A percentile compares a stretch with the other conserved stretches of the same genome.
phyloP scores from a whole-genome alignment of 1,140 invertebrate genomes.

The Eufriesea mexicana region DNA sequence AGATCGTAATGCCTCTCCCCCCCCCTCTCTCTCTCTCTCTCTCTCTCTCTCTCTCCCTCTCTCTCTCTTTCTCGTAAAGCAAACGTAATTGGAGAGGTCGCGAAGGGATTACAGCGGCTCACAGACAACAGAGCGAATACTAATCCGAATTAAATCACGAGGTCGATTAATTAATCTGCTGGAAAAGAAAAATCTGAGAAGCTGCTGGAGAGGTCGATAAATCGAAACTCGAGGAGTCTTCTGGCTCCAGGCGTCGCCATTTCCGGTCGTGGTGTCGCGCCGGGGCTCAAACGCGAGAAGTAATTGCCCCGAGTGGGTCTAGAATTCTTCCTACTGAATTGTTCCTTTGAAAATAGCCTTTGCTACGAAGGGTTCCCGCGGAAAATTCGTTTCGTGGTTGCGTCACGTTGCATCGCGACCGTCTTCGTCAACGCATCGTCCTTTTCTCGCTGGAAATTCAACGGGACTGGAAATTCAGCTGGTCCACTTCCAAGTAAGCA shows the following conservation, averaged over 20 bases:
- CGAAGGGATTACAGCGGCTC: neutral
- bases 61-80: neutral
- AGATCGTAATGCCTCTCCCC: neutral
- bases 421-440: conserved; percentile 22
- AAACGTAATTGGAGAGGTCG: conserved; percentile 25
- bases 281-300: neutral
- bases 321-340: too few species aligned
- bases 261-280: neutral
- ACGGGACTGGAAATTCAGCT: neutral
- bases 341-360: neutral
- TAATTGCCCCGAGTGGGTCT: neutral
- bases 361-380: neutral
- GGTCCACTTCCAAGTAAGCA: neutral
- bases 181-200: neutral
- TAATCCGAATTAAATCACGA: conserved; percentile 13
- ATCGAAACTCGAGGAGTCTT: neutral
- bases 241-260: neutral
- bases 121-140: too few species aligned
- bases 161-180: conserved; percentile 26
- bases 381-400: neutral
- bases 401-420: conserved; percentile 23
- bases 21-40: too few species aligned
- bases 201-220: neutral
- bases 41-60: too few species aligned
- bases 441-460: neutral